Base-by-base conservation (phyloP, 2,888 invertebrate species). In the Zygothrica quintamaculata region DNA sequence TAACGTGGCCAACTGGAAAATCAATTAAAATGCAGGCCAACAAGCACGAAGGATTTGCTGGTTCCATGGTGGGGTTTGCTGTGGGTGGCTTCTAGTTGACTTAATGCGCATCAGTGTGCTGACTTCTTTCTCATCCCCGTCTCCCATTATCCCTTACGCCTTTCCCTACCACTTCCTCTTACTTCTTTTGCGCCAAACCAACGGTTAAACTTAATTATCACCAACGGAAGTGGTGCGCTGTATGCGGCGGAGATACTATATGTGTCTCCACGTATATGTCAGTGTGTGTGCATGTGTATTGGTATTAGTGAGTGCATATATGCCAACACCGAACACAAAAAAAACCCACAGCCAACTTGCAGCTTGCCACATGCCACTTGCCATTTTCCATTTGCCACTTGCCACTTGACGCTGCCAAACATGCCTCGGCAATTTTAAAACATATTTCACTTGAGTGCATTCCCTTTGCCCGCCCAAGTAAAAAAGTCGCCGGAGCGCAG, bases 361-460 rank as follows among this genome's bases (percentile, higher is more conserved):
- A 25, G 37, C 44, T 25, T 40, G 36, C 56, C 18, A 37, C 40
- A 37, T 29, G 13, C 13, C 13, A 0, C 52, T n/a, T n/a, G n/a
- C 36, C 22, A 15, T 11, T 36, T 2, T 34, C 48, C 34, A 16
- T n/a, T n/a, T n/a, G n/a, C 18, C 11, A 1, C 11, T 8, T 25
- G 8, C 25, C 74, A 74, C 81, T 77, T 81, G 74, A 43, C 61
- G 67, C n/a, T 48, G 66, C 44, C 77, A 62, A 70, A 77, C 81
- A 84, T 84, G 80, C 80, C 80, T 80, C 81, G 84, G 34, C 77
- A 86, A 84, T 80, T 80, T 85, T 66, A 70, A 86, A 80, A 82
- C 80, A 86, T 84, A 80, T 80, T 80, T 80, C 84, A 84, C 74
- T 84, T 66, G 77, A 77, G 66, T 48, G 58, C 60, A 47, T 42